A percentile compares a stretch with the other conserved stretches of the same genome.
Evolutionary conservation across 2,888 invertebrate species (phyloP).

Genomic region (Melanotus villosus): DNA sequence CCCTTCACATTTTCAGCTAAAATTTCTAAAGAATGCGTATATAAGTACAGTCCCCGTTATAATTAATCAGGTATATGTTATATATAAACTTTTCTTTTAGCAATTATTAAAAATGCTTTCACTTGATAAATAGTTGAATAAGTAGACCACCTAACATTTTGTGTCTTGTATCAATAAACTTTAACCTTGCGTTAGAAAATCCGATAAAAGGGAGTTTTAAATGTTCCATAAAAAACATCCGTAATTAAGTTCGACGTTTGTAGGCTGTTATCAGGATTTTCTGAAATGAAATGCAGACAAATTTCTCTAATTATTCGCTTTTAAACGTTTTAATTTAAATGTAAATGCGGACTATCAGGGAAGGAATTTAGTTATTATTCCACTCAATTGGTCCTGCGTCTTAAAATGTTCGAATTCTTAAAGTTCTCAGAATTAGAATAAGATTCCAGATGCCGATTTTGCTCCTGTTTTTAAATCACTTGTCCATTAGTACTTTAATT

Average conservation of each 20-base stretch:
- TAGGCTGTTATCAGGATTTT: constrained; percentile 9
- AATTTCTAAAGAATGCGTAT: not conserved
- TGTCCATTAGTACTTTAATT: not conserved
- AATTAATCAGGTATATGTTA: constrained; percentile 17
- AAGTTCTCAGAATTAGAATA: not conserved
- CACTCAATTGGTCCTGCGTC: constrained; percentile 15
- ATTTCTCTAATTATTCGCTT: constrained; percentile 21
- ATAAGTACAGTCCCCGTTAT: not conserved
- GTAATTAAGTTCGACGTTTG: constrained; percentile 11
- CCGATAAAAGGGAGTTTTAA: no score
- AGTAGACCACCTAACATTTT: no score
- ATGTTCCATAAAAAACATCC: not conserved
- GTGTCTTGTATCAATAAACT: no score
- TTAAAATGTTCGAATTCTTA: constrained; percentile 13
- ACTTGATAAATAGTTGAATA: no score
- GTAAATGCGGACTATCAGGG: constrained; percentile 18
- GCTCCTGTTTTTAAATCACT: not conserved
- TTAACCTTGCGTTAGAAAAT: no score
- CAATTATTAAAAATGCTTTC: no score
- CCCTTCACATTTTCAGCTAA: constrained; percentile 1
- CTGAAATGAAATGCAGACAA: constrained; percentile 13
- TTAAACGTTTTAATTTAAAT: constrained; percentile 28
- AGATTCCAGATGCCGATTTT: not conserved
- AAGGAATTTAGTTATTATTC: constrained; percentile 26
- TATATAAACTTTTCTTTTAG: constrained; percentile 18